Conservation (phyloP, 2,113 vertebrate genomes). For the Barnardius zonarius region DNA sequence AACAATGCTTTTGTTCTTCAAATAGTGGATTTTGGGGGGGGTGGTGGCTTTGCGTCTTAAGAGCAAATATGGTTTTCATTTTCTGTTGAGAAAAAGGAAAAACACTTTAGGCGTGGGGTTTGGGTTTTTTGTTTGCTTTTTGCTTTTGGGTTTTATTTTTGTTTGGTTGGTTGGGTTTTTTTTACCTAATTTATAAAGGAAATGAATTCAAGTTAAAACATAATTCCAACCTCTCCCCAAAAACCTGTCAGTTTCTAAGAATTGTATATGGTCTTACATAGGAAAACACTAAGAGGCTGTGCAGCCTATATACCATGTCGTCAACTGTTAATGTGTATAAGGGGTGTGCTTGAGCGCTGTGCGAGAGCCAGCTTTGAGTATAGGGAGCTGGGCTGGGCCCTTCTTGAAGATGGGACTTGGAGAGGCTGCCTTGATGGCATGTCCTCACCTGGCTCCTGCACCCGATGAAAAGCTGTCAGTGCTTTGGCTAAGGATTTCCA, state of each 20-base stretch:
- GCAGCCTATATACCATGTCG: too few species aligned
- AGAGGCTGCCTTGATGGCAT: accelerated
- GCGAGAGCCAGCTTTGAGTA: background rate
- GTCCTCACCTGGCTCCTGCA: accelerated
- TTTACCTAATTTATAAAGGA: background rate
- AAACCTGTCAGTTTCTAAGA: background rate
- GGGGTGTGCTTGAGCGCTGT: background rate
- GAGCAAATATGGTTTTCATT: background rate
- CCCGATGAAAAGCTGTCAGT: accelerated
- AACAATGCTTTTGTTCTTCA: background rate
- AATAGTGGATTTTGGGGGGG: background rate
- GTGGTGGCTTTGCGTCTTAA: background rate
- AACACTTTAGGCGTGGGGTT: background rate
- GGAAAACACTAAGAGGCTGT: background rate
- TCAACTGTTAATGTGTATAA: background rate
- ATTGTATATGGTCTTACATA: background rate
- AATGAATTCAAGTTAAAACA: background rate
- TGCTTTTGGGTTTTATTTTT: too few species aligned
- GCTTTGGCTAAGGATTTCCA: background rate
- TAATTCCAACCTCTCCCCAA: background rate
- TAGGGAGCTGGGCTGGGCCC: background rate
- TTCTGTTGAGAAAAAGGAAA: background rate
- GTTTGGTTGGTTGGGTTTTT: too few species aligned
- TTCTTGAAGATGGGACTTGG: background rate
- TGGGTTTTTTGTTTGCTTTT: too few species aligned